Percentiles rank a stretch among this genome's conserved stretches.
phyloP scores from a whole-genome alignment of 2,888 invertebrate species.

The Drosophila anomalipes region DNA sequence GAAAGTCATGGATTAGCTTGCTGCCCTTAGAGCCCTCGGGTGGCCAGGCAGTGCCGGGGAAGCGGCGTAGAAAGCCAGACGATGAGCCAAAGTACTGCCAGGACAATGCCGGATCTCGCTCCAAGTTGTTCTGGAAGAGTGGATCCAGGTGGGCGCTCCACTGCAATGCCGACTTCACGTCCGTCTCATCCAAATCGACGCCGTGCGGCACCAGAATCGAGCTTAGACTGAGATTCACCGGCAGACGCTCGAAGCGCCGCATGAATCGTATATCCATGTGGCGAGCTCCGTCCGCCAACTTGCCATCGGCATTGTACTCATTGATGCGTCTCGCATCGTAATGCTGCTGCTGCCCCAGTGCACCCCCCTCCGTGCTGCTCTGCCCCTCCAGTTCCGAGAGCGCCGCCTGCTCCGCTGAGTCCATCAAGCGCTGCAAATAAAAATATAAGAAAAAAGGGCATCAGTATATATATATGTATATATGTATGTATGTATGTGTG shows the following conservation, averaged over 20 bases:
- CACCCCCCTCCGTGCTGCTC: slow-evolving; percentile 56
- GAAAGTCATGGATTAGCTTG: slow-evolving; percentile 96
- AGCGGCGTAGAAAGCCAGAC: slow-evolving; percentile 97
- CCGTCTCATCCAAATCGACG: slow-evolving; percentile 86
- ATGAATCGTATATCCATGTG: slow-evolving; percentile 91
- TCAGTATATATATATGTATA: neutral
- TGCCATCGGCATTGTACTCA: slow-evolving; percentile 91
- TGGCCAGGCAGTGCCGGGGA: slow-evolving; percentile 97
- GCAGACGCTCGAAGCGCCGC: slow-evolving; percentile 94
- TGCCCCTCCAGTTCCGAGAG: slow-evolving; percentile 88
- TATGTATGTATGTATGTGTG: neutral
- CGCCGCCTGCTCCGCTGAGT: slow-evolving; percentile 95
- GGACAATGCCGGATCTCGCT: slow-evolving; percentile 95
- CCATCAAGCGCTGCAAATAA: slow-evolving; percentile 92
- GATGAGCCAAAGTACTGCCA: slow-evolving; percentile 99
- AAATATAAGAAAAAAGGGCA: slow-evolving; percentile 34
- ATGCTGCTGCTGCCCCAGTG: slow-evolving; percentile 86
- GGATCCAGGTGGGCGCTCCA: slow-evolving; percentile 98
- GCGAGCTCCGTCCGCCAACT: slow-evolving; percentile 89
- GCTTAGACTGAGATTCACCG: slow-evolving; percentile 93
- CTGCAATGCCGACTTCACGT: slow-evolving; percentile 94
- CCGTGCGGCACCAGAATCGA: slow-evolving; percentile 93
- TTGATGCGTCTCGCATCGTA: slow-evolving; percentile 93
- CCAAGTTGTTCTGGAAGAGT: slow-evolving; percentile 95
- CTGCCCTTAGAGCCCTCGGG: slow-evolving; percentile 92